Evolutionary conservation across 2,888 invertebrate species (phyloP), one percentile per base, ranked within the genome.

Genomic region (Diabrotica balteata): DNA sequence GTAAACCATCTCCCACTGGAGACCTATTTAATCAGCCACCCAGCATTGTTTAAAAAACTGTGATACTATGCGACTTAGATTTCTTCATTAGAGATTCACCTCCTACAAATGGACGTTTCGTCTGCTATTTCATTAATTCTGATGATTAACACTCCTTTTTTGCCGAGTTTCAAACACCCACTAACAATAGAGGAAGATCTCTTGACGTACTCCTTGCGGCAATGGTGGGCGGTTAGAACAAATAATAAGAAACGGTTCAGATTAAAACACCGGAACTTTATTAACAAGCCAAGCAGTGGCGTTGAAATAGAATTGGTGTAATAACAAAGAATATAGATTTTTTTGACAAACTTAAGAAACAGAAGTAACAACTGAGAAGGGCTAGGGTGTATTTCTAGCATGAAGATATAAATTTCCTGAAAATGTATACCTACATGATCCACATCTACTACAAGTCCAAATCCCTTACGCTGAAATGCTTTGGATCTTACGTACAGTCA

Each of bases 91-190:
- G 9, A 61, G 45, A 53, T 61, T 61, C 53, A 53, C 61, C 61
- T 53, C 61, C 61, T 61, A 61, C 61, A 61, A 61, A 44, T 46
- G 32, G 46, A 61, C 53, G 60, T 61, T 53, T 61, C 53, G 61
- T 53, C 61, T 52, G 61, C 44, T 61, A 61, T 61, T 61, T 53
- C 53, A 53, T 61, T 53, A 61, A 52, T 46, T 53, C 44, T 42
- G 61, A 61, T 62, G 62, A 62, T 62, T 62, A 54, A 54, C 62
- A 62, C 62, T 62, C 62, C 62, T 62, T 62, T 55, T 61, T 62
- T 55, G 55, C 54, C 49, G 32, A 59, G 62, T 62, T 62, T 62
- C 43, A 49, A 47, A 54, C 62, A 62, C 55, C 62, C 62, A 62
- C 62, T 44, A 17, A 57, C n/a, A 22, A 57, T 53, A 49, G 42